Evolutionary conservation across 2,797 vertebrate genomes (phyloP).

Genomic region (Acrocephalus scirpaceus): DNA sequence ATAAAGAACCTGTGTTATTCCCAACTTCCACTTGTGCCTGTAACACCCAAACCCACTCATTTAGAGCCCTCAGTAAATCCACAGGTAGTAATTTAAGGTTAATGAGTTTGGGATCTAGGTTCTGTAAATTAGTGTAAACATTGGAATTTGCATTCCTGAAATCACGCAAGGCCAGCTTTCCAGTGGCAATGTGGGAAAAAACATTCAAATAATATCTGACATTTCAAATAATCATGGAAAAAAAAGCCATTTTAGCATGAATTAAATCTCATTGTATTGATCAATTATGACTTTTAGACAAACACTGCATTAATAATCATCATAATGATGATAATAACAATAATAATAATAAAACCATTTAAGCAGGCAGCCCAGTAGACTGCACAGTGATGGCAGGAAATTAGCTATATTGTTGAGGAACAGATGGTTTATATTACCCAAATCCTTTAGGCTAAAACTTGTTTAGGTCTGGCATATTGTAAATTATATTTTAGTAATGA

Average conservation of each 20-base stretch:
- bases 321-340: slow-evolving; percentile 39
- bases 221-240: neutral
- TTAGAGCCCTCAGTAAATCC: neutral
- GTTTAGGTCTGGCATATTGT: slow-evolving; percentile 89
- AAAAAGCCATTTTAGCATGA: slow-evolving; percentile 8
- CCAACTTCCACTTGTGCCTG: neutral
- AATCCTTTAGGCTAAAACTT: slow-evolving; percentile 86
- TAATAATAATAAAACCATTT: slow-evolving; percentile 63
- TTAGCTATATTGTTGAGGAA: slow-evolving; percentile 85
- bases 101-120: neutral
- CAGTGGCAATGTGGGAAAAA: neutral
- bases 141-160: neutral
- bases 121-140: neutral
- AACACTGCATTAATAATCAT: slow-evolving; percentile 61
- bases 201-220: too few species aligned
- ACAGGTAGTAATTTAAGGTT: neutral
- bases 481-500: slow-evolving; percentile 87
- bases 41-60: neutral
- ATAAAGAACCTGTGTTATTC: neutral
- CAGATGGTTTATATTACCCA: slow-evolving; percentile 94
- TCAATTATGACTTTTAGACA: slow-evolving; percentile 68
- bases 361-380: slow-evolving; percentile 77
- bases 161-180: neutral
- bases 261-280: slow-evolving; percentile 54
- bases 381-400: slow-evolving; percentile 79